Conservation (phyloP, 2,888 invertebrate genomes). For the Platycheirus rosarum region DNA sequence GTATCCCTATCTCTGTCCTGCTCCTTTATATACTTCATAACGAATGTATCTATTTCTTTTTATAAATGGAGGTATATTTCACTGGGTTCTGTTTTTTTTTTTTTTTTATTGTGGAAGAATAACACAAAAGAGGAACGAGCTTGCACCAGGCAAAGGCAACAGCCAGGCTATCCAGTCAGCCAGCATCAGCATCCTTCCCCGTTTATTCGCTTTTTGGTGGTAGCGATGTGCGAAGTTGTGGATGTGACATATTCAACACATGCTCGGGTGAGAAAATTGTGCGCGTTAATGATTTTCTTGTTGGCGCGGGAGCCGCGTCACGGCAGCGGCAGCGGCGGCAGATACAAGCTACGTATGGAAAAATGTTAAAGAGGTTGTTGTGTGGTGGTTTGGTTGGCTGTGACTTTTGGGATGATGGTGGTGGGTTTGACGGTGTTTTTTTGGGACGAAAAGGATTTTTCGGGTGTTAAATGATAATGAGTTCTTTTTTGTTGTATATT, state of each 20-base stretch:
- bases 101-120: constrained; percentile 26
- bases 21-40: constrained; percentile 50
- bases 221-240: constrained; percentile 74
- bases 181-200: constrained; percentile 57
- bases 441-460: constrained; percentile 72
- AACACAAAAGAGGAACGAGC: constrained; percentile 39
- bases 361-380: constrained; percentile 64
- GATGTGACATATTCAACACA: constrained; percentile 75
- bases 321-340: constrained; percentile 34
- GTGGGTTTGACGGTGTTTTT: constrained; percentile 32
- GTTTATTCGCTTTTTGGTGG: constrained; percentile 44
- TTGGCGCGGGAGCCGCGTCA: constrained; percentile 62
- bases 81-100: constrained; percentile 34
- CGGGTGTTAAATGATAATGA: constrained; percentile 74
- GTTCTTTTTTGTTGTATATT: constrained; percentile 31
- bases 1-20: constrained; percentile 47
- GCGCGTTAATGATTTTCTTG: constrained; percentile 74
- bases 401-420: constrained; percentile 24
- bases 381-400: constrained; percentile 35
- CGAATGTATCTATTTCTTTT: constrained; percentile 37
- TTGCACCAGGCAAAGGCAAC: constrained; percentile 13
- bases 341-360: constrained; percentile 16
- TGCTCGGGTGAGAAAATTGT: constrained; percentile 75
- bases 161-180: constrained; percentile 1
- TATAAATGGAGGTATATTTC: constrained; percentile 67